Conservation (phyloP, 2,888 invertebrate species). For the Octonoba sinensis region DNA sequence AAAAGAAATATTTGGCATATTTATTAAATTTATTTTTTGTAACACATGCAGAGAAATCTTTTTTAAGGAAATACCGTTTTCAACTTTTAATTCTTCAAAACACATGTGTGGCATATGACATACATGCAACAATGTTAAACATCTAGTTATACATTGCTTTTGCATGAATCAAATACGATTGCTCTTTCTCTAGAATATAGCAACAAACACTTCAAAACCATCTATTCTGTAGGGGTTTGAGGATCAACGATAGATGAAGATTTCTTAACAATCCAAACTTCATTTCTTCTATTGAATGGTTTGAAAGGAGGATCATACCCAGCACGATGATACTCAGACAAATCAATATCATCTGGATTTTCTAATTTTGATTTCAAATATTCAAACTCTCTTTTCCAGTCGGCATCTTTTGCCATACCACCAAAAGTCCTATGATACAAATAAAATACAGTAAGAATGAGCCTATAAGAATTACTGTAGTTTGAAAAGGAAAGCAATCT, state of each 20-base stretch:
- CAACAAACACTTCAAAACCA: not conserved
- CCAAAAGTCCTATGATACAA: slow-evolving; percentile 65
- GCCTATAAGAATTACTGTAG: too few relatives aligned
- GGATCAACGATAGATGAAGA: slow-evolving; percentile 35
- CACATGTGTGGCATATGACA: slow-evolving; percentile 46
- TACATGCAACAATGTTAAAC: slow-evolving; percentile 59
- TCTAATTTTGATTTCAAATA: slow-evolving; percentile 52
- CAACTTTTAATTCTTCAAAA: slow-evolving; percentile 44
- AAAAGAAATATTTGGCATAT: slow-evolving; percentile 20
- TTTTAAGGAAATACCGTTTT: slow-evolving; percentile 12
- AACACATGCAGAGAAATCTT: too few relatives aligned
- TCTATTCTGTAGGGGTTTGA: slow-evolving; percentile 57
- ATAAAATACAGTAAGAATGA: not conserved
- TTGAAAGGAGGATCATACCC: slow-evolving; percentile 71
- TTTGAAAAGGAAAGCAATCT: too few relatives aligned
- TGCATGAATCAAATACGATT: slow-evolving; percentile 41
- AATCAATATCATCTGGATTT: slow-evolving; percentile 61
- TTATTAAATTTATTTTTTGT: not conserved
- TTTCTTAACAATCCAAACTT: slow-evolving; percentile 70
- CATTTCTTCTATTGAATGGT: slow-evolving; percentile 70
- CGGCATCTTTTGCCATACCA: slow-evolving; percentile 67
- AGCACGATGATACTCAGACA: slow-evolving; percentile 68
- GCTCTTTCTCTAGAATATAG: slow-evolving; percentile 30
- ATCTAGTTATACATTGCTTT: slow-evolving; percentile 46
- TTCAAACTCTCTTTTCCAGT: slow-evolving; percentile 65